Evolutionary conservation across 2,888 invertebrate genomes (phyloP), one percentile per base, ranked within the genome.

Genomic region (Thymelicus acteon): DNA sequence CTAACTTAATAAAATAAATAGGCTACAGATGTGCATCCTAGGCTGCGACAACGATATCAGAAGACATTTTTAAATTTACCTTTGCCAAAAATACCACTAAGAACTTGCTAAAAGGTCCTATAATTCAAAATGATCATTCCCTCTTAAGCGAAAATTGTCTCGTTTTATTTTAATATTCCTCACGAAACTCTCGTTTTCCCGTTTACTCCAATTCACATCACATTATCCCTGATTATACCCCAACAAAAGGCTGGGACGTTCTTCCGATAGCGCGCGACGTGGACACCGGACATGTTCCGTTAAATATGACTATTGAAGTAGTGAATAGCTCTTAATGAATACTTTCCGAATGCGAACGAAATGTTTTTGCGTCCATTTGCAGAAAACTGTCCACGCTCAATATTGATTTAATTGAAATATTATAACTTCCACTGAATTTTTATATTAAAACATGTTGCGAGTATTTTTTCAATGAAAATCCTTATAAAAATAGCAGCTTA

Each of bases 291-390:
- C 15, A 37, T n/a, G 15, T 4, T 3, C 49, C 49, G 37, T 37
- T 63, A 54, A 64, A 64, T 64, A 40, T 39, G 19, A 64, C 64
- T 54, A 64, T 64, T 64, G 40, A 64, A 64, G 10, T 54, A 52
- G 52, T 64, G 64, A 64, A 64, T 64, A 7, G 39, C 40, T 52
- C 64, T 64, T 64, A 64, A 64, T 64, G 64, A 64, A 64, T 64
- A 64, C 49, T 52, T 54, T 54, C 39, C 19, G 64, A 64, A 63
- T 49, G 37, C 48, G 63, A 63, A 37, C 63, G 7, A 64, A 64
- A 64, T 64, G 64, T 58, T 58, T 58, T 58, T 58, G n/a, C 39
- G 58, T 58, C 39, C 58, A 58, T 37, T 39, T 58, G 58, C 57
- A 57, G 58, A 58, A 39, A 39, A n/a, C 40, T 54, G 58, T 39